Conservation (phyloP, 2,888 invertebrate genomes). For the Morinoia aosen region DNA sequence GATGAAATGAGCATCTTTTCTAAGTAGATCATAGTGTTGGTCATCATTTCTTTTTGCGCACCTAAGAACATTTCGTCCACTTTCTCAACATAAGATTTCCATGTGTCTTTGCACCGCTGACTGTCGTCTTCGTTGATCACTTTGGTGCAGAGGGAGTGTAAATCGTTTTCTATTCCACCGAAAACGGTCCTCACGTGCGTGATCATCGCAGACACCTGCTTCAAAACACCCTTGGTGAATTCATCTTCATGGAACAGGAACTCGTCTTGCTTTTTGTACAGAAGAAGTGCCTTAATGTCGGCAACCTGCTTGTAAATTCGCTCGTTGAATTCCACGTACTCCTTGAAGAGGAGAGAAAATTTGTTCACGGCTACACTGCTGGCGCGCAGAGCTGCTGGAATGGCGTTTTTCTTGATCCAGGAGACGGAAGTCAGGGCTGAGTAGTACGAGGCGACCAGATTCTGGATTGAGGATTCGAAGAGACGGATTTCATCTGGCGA, state of each 20-base stretch:
- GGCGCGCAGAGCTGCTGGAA: conserved; percentile 53
- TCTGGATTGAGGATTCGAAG: conserved; percentile 60
- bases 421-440: conserved; percentile 58
- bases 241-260: conserved; percentile 56
- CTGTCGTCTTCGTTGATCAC: conserved; percentile 53
- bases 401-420: conserved; percentile 57
- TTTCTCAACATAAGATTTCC: conserved; percentile 61
- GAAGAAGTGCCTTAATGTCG: conserved; percentile 54
- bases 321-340: conserved; percentile 61
- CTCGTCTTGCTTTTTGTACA: conserved; percentile 57
- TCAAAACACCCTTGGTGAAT: conserved; percentile 59
- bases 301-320: conserved; percentile 49
- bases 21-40: conserved; percentile 61
- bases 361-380: conserved; percentile 54
- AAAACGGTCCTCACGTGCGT: conserved; percentile 53
- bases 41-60: conserved; percentile 61
- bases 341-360: conserved; percentile 56
- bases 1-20: conserved; percentile 64
- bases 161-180: conserved; percentile 58
- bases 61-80: conserved; percentile 63
- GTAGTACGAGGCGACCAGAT: conserved; percentile 57
- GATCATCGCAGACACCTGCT: conserved; percentile 53
- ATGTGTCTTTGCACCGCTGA: conserved; percentile 53
- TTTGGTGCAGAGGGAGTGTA: conserved; percentile 58
- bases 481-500: conserved; percentile 63